Evolutionary conservation across 2,888 invertebrate species (phyloP).

Genomic region (Parapristionchus giblindavisi): DNA sequence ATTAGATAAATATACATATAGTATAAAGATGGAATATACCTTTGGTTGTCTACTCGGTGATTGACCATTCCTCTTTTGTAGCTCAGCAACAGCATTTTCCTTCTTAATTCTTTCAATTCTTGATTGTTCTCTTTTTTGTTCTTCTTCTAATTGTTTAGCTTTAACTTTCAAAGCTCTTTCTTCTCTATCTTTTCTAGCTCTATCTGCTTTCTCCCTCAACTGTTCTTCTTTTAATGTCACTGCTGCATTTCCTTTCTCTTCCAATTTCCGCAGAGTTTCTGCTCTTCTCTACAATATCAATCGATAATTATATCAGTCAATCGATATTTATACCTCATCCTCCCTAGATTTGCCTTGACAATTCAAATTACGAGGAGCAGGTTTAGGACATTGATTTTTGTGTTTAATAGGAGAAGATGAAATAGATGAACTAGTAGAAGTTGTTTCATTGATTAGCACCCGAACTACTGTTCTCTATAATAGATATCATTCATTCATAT

Average conservation of each 20-base stretch:
- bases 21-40: background rate
- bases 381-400: too few relatives aligned
- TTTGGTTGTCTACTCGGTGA: conserved; percentile 15
- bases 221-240: conserved; percentile 17
- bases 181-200: conserved; percentile 36
- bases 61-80: conserved; percentile 19
- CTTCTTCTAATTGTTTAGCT: conserved; percentile 28
- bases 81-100: background rate
- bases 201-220: conserved; percentile 33
- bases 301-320: too few relatives aligned
- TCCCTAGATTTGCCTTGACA: too few relatives aligned
- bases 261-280: background rate
- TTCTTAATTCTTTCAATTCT: conserved; percentile 13
- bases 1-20: background rate
- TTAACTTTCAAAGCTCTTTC: conserved; percentile 16
- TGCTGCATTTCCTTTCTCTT: conserved; percentile 27
- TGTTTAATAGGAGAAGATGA: too few relatives aligned
- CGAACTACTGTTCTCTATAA: too few relatives aligned
- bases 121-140: conserved; percentile 13
- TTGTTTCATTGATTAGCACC: too few relatives aligned
- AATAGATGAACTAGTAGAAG: too few relatives aligned
- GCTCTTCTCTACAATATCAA: background rate
- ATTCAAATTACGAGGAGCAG: too few relatives aligned
- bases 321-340: too few relatives aligned
- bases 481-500: too few relatives aligned